phyloP scores from a whole-genome alignment of 2,113 vertebrate genomes.

The Lanius collurio region DNA sequence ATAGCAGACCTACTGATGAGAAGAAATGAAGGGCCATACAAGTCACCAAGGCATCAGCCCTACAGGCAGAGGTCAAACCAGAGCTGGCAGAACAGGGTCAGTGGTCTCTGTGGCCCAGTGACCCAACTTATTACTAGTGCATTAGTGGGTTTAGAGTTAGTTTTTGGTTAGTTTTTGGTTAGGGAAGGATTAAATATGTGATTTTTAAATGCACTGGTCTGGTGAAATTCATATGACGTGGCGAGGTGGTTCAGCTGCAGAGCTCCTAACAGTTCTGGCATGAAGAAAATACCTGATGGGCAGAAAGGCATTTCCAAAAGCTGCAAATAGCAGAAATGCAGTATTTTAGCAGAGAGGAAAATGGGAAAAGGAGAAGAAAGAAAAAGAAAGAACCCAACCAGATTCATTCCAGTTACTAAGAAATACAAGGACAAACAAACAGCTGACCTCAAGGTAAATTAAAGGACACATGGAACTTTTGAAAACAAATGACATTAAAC shows the following conservation, averaged over 20 bases:
- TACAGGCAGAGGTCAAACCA: neutral
- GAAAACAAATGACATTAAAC: neutral
- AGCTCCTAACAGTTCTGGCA: neutral
- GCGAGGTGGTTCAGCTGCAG: neutral
- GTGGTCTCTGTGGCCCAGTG: neutral
- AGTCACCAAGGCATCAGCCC: neutral
- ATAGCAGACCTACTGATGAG: neutral
- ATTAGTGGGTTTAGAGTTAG: neutral
- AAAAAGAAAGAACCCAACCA: neutral
- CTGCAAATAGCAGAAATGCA: neutral
- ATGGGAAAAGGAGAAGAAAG: neutral
- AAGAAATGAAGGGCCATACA: neutral
- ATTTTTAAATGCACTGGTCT: neutral
- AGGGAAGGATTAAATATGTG: neutral
- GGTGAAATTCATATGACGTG: neutral
- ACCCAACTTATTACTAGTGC: neutral
- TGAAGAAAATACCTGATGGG: neutral
- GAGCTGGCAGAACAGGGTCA: neutral
- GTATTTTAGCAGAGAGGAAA: neutral
- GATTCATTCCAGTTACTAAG: neutral
- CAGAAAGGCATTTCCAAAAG: neutral
- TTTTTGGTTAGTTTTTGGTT: rapidly evolving
- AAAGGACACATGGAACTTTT: neutral
- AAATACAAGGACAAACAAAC: neutral
- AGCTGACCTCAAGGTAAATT: neutral